phyloP scores from a whole-genome alignment of 2,797 vertebrate genomes.

The Gymnothorax javanicus region DNA sequence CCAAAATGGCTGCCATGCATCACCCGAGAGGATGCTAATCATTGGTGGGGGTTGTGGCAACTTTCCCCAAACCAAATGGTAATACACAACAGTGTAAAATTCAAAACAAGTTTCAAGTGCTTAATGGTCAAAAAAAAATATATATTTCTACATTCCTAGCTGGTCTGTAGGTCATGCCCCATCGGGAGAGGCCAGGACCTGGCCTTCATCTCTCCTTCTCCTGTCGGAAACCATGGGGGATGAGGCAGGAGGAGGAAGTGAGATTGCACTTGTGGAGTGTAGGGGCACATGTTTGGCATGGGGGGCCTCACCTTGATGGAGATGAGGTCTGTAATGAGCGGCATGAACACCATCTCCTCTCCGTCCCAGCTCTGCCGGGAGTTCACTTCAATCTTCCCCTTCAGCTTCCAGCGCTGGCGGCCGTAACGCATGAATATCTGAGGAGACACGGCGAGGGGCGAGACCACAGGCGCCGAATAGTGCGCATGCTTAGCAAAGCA shows the following conservation, averaged over 20 bases:
- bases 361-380: slow-evolving; percentile 97
- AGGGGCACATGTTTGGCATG: too few species aligned
- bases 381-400: slow-evolving; percentile 93
- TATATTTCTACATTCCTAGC: neutral
- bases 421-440: slow-evolving; percentile 98
- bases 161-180: neutral
- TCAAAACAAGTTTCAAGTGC: neutral
- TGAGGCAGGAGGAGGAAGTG: neutral
- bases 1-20: too few species aligned
- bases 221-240: neutral
- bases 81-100: neutral
- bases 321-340: slow-evolving; percentile 90
- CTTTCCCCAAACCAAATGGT: neutral
- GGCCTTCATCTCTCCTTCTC: too few species aligned
- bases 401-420: slow-evolving; percentile 95
- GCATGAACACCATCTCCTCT: slow-evolving; percentile 92
- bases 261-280: too few species aligned
- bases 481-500: neutral
- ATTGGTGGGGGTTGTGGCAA: too few species aligned
- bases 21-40: too few species aligned
- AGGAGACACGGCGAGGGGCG: neutral
- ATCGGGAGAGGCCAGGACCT: neutral
- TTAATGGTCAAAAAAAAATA: neutral
- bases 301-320: slow-evolving; percentile 87
- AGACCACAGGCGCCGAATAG: neutral